Evolutionary conservation across 2,113 vertebrate species (phyloP).

Genomic region (Hylia prasina): DNA sequence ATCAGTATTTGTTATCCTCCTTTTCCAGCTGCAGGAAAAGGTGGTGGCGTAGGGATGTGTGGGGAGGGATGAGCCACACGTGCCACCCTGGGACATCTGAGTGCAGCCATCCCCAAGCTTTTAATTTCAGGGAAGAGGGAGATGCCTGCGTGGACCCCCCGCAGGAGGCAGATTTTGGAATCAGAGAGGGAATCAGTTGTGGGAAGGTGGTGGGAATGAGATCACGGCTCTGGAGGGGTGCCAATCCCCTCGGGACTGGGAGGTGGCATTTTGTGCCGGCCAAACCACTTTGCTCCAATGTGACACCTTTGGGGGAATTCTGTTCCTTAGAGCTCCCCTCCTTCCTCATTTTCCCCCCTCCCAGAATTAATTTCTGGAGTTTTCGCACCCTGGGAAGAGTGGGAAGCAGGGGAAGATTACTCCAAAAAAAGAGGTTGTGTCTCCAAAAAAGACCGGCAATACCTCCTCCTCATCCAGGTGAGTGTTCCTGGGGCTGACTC

Average conservation of each 20-base stretch:
- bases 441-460: background rate
- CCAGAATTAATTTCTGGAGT: background rate
- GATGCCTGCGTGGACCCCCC: accelerated
- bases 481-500: background rate
- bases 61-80: accelerated
- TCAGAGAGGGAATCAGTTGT: background rate
- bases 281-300: background rate
- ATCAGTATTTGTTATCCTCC: accelerated
- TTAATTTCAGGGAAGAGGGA: background rate
- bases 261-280: background rate
- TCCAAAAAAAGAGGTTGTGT: background rate
- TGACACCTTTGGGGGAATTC: background rate
- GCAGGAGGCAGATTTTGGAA: background rate
- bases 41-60: accelerated
- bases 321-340: background rate
- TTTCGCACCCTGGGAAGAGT: background rate
- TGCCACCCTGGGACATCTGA: accelerated
- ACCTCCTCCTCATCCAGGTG: background rate
- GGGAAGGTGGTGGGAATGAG: background rate
- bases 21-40: background rate
- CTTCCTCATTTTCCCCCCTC: background rate
- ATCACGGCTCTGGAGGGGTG: background rate
- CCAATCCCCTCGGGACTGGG: background rate
- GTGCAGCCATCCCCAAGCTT: background rate
- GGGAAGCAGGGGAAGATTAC: background rate